Evolutionary conservation across 2,113 vertebrate genomes (phyloP).

Genomic region (Pedionomus torquatus): DNA sequence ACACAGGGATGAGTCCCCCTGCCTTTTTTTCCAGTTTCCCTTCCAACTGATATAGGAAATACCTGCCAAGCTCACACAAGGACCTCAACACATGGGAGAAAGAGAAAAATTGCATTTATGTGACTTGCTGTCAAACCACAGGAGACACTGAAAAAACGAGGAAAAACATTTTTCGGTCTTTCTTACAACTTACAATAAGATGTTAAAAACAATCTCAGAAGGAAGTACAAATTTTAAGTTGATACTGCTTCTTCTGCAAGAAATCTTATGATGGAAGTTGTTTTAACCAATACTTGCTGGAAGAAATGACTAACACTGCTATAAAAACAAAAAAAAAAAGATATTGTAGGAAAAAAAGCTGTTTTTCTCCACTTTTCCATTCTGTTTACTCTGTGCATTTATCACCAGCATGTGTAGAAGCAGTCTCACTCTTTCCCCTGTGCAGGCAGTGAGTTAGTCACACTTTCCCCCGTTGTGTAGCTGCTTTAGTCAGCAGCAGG

Average conservation of each 20-base stretch:
- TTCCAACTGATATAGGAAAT: neutral
- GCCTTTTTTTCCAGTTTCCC: neutral
- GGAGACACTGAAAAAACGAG: neutral
- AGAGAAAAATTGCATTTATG: neutral
- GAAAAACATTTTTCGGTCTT: neutral
- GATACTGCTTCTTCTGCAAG: neutral
- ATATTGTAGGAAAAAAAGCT: neutral
- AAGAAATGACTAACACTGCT: constrained; percentile 6
- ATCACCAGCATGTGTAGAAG: constrained; percentile 34
- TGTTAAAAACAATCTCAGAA: neutral
- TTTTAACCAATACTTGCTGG: constrained; percentile 3
- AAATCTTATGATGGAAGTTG: neutral
- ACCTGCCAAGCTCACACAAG: neutral
- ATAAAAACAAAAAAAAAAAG: neutral
- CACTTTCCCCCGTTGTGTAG: constrained; percentile 58
- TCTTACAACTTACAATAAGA: neutral
- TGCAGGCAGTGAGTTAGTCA: constrained; percentile 62
- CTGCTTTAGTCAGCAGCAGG: constrained; percentile 57
- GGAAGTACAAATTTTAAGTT: neutral
- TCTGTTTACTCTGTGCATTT: constrained; percentile 52
- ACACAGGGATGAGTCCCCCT: neutral
- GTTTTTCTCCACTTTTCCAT: constrained; percentile 31
- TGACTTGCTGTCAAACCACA: neutral
- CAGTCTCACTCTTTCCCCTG: constrained; percentile 38
- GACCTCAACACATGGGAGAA: neutral